Conservation (phyloP, 1,140 invertebrate genomes). For the Danaus plexippus region DNA sequence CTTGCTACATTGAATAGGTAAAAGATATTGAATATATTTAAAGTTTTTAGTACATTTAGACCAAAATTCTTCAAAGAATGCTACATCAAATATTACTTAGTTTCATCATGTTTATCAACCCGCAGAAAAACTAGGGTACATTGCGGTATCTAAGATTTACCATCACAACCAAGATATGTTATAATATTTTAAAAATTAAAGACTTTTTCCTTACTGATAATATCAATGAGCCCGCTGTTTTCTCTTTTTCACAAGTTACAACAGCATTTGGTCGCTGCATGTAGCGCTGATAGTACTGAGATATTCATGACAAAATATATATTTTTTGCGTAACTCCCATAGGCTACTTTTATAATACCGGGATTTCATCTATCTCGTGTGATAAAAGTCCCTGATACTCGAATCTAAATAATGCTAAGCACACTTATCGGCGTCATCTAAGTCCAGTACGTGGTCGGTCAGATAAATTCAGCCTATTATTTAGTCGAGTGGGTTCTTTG, state of each 20-base stretch:
- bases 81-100: too few species aligned
- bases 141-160: too few species aligned
- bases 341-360: background rate
- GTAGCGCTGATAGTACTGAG: too few species aligned
- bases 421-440: constrained; percentile 29
- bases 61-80: too few species aligned
- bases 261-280: too few species aligned
- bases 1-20: too few species aligned
- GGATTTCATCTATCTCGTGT: constrained; percentile 12
- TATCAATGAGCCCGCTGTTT: background rate
- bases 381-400: constrained; percentile 15
- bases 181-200: too few species aligned
- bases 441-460: constrained; percentile 26
- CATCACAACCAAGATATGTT: too few species aligned
- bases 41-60: too few species aligned
- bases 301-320: background rate
- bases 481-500: constrained; percentile 23
- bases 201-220: constrained; percentile 2
- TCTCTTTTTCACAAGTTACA: background rate
- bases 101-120: too few species aligned
- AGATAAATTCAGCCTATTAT: constrained; percentile 32
- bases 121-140: too few species aligned
- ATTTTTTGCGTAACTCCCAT: background rate
- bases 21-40: too few species aligned
- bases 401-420: constrained; percentile 30